phyloP scores from a whole-genome alignment of 2,797 vertebrate species.

The Brachyalestes nurse region DNA sequence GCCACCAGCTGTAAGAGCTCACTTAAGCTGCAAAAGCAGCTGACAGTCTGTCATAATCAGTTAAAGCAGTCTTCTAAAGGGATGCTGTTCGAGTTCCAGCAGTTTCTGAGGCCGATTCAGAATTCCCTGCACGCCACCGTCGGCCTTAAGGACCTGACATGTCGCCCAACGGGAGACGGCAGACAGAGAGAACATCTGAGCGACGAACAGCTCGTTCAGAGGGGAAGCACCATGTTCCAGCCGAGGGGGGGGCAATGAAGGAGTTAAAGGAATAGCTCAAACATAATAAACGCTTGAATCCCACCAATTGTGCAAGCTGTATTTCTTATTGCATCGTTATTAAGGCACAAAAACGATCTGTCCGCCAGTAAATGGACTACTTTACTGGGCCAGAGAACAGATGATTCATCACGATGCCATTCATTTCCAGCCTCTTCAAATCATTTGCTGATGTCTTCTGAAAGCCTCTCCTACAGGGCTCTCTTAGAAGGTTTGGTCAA shows the following conservation, averaged over 20 bases:
- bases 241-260: too few relatives aligned
- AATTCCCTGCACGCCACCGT: slow-evolving; percentile 53
- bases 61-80: slow-evolving; percentile 8
- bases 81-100: neutral
- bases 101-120: slow-evolving; percentile 49
- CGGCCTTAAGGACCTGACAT: slow-evolving; percentile 55
- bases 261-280: neutral
- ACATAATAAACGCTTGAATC: too few relatives aligned
- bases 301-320: neutral
- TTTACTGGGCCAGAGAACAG: neutral
- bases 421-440: slow-evolving; percentile 43
- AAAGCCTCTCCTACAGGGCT: slow-evolving; percentile 12
- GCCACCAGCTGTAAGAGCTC: neutral
- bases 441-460: slow-evolving; percentile 33
- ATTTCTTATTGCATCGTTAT: neutral
- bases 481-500: slow-evolving; percentile 41
- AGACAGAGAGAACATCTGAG: slow-evolving; percentile 51
- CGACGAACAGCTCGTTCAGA: slow-evolving; percentile 40
- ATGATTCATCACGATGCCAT: slow-evolving; percentile 2
- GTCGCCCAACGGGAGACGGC: slow-evolving; percentile 54
- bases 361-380: neutral
- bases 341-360: neutral
- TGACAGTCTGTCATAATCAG: slow-evolving; percentile 17
- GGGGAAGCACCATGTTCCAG: slow-evolving; percentile 1
- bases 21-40: slow-evolving; percentile 2